Conservation (phyloP, 2,888 invertebrate species). For the Latheticus oryzae region DNA sequence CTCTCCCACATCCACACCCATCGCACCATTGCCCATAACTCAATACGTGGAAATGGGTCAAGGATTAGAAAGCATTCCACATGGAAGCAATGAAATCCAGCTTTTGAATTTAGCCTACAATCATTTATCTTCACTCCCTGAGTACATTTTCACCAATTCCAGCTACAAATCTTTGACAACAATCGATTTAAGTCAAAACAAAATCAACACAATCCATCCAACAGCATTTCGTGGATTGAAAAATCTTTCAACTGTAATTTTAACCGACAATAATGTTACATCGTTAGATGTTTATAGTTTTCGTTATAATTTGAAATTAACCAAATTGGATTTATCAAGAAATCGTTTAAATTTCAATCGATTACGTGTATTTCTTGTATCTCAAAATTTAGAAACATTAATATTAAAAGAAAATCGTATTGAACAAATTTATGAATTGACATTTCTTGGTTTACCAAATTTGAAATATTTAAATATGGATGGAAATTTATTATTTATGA, state of each 20-base stretch:
- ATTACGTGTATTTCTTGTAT: constrained; percentile 57
- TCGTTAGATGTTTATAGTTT: constrained; percentile 58
- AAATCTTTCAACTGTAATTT: constrained; percentile 55
- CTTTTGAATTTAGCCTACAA: constrained; percentile 59
- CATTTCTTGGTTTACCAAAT: constrained; percentile 59
- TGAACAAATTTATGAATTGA: constrained; percentile 59
- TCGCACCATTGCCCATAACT: no score
- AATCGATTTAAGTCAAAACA: constrained; percentile 59
- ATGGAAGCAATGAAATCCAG: constrained; percentile 50
- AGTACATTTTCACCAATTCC: constrained; percentile 56
- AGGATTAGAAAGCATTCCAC: constrained; percentile 53
- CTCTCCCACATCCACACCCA: no score
- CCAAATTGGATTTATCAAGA: constrained; percentile 58
- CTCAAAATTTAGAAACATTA: constrained; percentile 57
- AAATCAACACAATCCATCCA: constrained; percentile 54
- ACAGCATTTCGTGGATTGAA: constrained; percentile 59
- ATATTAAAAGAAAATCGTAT: constrained; percentile 59
- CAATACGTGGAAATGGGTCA: constrained; percentile 48
- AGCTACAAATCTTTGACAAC: constrained; percentile 55
- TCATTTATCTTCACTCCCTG: constrained; percentile 52
- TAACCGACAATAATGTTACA: constrained; percentile 60
- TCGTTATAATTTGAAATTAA: constrained; percentile 55
- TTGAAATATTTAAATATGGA: constrained; percentile 59
- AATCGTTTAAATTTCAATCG: constrained; percentile 57
- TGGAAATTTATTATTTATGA: constrained; percentile 55